phyloP scores from a whole-genome alignment of 2,888 invertebrate species.

The Dasypogon diadema region DNA sequence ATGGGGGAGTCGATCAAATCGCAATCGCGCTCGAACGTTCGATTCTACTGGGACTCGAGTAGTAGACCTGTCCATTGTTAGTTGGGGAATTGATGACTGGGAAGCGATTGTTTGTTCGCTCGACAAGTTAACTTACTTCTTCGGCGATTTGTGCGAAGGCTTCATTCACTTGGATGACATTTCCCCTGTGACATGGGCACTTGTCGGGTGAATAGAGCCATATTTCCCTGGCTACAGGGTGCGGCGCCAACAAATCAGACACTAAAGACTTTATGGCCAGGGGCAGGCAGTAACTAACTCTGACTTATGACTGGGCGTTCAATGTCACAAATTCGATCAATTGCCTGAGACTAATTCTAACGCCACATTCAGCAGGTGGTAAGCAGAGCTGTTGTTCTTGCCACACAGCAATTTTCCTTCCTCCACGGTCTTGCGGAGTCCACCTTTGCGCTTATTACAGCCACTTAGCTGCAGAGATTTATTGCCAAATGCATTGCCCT shows the following conservation, averaged over 20 bases:
- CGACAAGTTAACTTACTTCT: constrained; percentile 21
- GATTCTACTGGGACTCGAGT: constrained; percentile 5
- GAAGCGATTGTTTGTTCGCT: constrained; percentile 25
- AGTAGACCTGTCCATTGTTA: constrained; percentile 33
- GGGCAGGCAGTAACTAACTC: constrained; percentile 24
- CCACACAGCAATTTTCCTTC: background rate
- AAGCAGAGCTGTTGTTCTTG: background rate
- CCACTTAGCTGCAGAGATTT: constrained; percentile 34
- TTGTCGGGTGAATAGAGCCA: constrained; percentile 29
- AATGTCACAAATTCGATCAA: constrained; percentile 21
- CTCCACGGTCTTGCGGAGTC: background rate
- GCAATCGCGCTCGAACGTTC: background rate
- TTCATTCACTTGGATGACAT: background rate
- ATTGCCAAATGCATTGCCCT: constrained; percentile 17
- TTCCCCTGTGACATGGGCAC: background rate
- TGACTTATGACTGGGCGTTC: constrained; percentile 25
- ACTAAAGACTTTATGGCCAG: constrained; percentile 17
- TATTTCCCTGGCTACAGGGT: constrained; percentile 29
- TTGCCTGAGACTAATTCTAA: background rate
- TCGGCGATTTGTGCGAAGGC: background rate
- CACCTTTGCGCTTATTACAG: constrained; percentile 30
- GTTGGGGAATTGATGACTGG: constrained; percentile 39
- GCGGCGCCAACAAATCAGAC: constrained; percentile 19
- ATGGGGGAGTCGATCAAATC: too few relatives aligned
- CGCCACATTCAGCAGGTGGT: constrained; percentile 17